Conservation (phyloP, 64 coral and sea anemone species). For the Catalaphyllia jardinei region DNA sequence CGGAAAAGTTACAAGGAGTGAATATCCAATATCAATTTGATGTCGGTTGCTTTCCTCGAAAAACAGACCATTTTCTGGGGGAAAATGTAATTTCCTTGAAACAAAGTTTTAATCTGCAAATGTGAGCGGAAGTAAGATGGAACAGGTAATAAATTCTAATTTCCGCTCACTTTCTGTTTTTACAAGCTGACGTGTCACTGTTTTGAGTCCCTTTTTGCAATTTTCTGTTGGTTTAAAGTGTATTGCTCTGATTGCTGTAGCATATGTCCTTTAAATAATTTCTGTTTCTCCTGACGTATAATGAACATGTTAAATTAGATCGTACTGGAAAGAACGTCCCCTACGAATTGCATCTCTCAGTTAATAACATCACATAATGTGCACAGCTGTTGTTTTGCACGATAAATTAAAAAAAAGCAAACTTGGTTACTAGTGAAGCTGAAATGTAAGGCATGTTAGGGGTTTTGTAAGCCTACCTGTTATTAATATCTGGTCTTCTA, state of each 20-base stretch:
- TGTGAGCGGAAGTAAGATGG: not conserved
- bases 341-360: too few species aligned
- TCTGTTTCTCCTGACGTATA: too few species aligned
- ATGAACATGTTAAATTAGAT: too few species aligned
- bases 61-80: not conserved
- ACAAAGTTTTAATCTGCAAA: not conserved
- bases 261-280: too few species aligned
- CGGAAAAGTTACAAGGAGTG: not conserved
- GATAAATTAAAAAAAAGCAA: not conserved
- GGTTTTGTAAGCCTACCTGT: not conserved
- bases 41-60: not conserved
- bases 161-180: not conserved
- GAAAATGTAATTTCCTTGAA: not conserved
- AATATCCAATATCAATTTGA: not conserved
- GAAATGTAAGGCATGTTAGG: not conserved
- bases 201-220: too few species aligned
- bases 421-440: not conserved
- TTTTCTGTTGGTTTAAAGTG: too few species aligned
- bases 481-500: not conserved
- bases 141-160: not conserved
- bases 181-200: too few species aligned
- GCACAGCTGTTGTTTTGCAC: too few species aligned
- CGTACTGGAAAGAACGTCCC: too few species aligned
- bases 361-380: too few species aligned
- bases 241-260: too few species aligned